Base-by-base conservation (phyloP, 2,113 vertebrate genomes). In the Panthera tigris region DNA sequence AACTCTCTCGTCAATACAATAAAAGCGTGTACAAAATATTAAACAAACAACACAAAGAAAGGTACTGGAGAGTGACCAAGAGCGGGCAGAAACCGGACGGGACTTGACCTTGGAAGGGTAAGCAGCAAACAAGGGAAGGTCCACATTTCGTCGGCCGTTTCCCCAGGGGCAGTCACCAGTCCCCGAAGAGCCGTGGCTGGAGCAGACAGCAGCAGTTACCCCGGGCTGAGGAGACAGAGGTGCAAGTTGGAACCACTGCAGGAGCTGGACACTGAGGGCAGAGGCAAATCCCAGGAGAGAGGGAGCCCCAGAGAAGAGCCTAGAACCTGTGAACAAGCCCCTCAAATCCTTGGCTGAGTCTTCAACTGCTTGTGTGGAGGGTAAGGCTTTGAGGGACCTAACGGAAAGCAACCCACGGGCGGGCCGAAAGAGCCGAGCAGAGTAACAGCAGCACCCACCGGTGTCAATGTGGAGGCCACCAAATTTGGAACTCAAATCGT, bases 121-220 rank as follows among this genome's bases (percentile, higher is more conserved):
- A 80, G 65, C 71, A 6, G 5, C 41, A 52, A 45, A 74, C 5
- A 25, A 52, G 0, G 5, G 48, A 61, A 73, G 48, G 23, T 23
- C 7, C 15, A 29, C 65, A 1, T 73, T 61, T 92, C 18, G 31
- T 29, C 5, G n/a, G 19, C 11, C 3, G 11, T 18, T 31, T 36
- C 27, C 41, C 4, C 0, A 7, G 82, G 23, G 76, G 21, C 9
- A 69, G 15, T 0, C 1, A 9, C 27, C 8, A 14, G 4, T n/a
- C 15, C 13, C 4, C 2, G 31, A 23, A 85, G 33, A 48, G 61
- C 1, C 1, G 8, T 3, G 5, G 19, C 16, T 45, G 19, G 27
- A 21, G 57, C 48, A 8, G 29, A 55, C 9, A 29, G 52, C n/a
- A 73, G 39, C 7, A 15, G 14, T 12, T 21, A 12, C 13, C 2